These are phyloP conservation scores for Physella acuta DNA, from an alignment of 1,140 invertebrate species.

Conservation along the genomic window DNA sequence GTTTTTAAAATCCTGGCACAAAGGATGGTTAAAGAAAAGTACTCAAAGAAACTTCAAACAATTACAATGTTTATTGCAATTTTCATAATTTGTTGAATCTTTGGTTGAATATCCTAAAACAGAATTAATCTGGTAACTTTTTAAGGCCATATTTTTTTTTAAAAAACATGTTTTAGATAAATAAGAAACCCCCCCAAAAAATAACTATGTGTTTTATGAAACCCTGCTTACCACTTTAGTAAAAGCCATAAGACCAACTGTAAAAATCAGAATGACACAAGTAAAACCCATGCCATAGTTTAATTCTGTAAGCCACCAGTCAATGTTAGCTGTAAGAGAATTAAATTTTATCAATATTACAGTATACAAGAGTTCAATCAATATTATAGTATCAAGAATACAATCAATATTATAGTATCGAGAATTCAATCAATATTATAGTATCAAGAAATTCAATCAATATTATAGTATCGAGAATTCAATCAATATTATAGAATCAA, in stretches of 20 bases:
- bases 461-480: not conserved
- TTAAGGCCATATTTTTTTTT: too few species aligned
- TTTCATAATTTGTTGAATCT: too few species aligned
- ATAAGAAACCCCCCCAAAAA: too few species aligned
- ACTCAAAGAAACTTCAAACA: too few species aligned
- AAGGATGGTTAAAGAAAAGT: too few species aligned
- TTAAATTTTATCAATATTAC: not conserved
- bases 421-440: not conserved
- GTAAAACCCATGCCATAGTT: constrained; percentile 29
- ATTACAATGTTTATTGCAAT: too few species aligned
- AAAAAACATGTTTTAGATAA: too few species aligned
- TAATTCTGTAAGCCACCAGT: constrained; percentile 18
- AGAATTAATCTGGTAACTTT: too few species aligned
- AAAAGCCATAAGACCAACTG: constrained; percentile 19
- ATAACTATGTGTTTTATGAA: too few species aligned
- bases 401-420: not conserved
- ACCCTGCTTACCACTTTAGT: constrained; percentile 24
- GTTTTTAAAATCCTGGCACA: too few species aligned
- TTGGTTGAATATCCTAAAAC: too few species aligned
- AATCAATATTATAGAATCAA: not conserved
- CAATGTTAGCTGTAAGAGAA: constrained; percentile 21
- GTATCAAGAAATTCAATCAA: not conserved
- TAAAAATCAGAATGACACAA: constrained; percentile 19
- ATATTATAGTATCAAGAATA: not conserved
- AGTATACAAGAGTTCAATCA: not conserved